Evolutionary conservation across 2,113 vertebrate species (phyloP).

Genomic region (Lepisosteus oculatus): DNA sequence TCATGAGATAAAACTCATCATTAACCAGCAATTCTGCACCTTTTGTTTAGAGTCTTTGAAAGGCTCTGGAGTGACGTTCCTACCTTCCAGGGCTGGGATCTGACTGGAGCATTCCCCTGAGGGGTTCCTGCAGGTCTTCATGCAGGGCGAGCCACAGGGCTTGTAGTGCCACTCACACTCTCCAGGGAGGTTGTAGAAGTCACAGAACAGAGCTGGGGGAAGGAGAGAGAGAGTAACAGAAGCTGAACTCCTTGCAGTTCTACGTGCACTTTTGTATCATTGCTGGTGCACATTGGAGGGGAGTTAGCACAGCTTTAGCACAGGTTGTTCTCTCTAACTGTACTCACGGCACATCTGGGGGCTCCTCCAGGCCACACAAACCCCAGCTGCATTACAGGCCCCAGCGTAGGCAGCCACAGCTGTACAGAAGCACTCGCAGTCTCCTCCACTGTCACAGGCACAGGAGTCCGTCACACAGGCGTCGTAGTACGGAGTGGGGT

Average conservation of each 20-base stretch:
- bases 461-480: slow-evolving; percentile 43
- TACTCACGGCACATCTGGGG: slow-evolving; percentile 88
- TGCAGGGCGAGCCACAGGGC: too few species aligned
- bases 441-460: slow-evolving; percentile 82
- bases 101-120: slow-evolving; percentile 52
- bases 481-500: slow-evolving; percentile 77
- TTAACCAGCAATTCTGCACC: background rate
- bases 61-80: background rate
- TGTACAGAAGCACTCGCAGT: slow-evolving; percentile 87
- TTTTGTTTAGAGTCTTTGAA: background rate
- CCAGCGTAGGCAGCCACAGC: slow-evolving; percentile 84
- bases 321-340: background rate
- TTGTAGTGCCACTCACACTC: too few species aligned
- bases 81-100: slow-evolving; percentile 64
- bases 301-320: too few species aligned
- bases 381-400: slow-evolving; percentile 72
- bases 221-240: too few species aligned
- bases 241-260: too few species aligned
- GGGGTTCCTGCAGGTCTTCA: slow-evolving; percentile 65
- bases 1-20: too few species aligned
- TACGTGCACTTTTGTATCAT: too few species aligned
- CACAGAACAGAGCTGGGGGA: too few species aligned
- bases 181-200: too few species aligned
- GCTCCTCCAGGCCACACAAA: slow-evolving; percentile 84
- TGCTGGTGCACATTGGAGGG: too few species aligned